These are phyloP conservation scores for Pagetopsis macropterus DNA, from an alignment of 2,797 vertebrate genomes.

Conservation along the genomic window DNA sequence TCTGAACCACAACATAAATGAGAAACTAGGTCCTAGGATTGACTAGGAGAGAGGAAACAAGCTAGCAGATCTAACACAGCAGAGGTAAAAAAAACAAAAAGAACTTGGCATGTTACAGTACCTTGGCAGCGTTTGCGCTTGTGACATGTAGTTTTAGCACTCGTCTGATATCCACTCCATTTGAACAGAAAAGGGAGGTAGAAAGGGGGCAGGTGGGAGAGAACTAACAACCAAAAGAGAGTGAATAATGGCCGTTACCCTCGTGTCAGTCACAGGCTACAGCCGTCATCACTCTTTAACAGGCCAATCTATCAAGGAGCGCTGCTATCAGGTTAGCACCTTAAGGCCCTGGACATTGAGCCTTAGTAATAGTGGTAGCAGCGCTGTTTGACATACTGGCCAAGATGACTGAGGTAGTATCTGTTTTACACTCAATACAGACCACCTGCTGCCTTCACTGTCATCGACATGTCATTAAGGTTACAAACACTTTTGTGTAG, in stretches of 20 bases:
- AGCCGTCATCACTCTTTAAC: conserved; percentile 54
- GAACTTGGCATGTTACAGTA: conserved; percentile 86
- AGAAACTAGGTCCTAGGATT: conserved; percentile 64
- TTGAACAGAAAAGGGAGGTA: conserved; percentile 99
- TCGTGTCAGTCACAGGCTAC: conserved; percentile 58
- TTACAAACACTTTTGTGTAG: not conserved
- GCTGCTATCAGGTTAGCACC: conserved; percentile 46
- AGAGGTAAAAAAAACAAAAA: conserved; percentile 48
- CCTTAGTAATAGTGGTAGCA: conserved; percentile 14
- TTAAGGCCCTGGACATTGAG: conserved; percentile 20
- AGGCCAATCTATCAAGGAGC: conserved; percentile 59
- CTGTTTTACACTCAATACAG: conserved; percentile 36
- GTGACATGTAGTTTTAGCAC: conserved; percentile 93
- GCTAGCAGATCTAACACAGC: conserved; percentile 64
- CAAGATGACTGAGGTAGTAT: conserved; percentile 55
- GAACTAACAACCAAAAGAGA: conserved; percentile 98
- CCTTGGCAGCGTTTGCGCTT: conserved; percentile 98
- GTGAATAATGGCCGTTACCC: conserved; percentile 79
- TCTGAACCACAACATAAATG: conserved; percentile 64
- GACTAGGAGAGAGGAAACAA: conserved; percentile 64
- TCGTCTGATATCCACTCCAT: conserved; percentile 99
- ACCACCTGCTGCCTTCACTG: conserved; percentile 9
- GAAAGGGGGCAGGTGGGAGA: conserved; percentile 96
- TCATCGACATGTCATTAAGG: conserved; percentile 4
- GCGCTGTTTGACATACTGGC: conserved; percentile 58